Percentiles rank a stretch among this genome's conserved stretches.
These are phyloP conservation scores for Bursaphelenchus okinawaensis DNA, from an alignment of 2,888 invertebrate species.

Conservation along the genomic window DNA sequence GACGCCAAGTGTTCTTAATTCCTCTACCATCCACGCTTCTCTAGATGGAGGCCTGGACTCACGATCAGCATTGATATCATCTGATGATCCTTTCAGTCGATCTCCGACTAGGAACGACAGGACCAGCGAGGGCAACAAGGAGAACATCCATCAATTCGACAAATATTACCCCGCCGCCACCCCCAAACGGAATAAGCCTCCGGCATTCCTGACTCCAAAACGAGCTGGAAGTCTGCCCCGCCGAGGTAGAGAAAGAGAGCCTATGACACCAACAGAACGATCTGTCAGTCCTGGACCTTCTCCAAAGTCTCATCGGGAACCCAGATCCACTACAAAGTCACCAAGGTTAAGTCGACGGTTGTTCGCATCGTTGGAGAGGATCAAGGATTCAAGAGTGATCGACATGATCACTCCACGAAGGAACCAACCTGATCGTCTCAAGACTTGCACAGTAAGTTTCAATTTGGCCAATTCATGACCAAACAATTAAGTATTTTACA, in stretches of 20 bases:
- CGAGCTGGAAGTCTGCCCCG: not conserved
- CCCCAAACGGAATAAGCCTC: not conserved
- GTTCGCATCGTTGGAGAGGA: slow-evolving; percentile 69
- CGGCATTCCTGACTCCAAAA: not conserved
- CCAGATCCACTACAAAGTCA: slow-evolving; percentile 29
- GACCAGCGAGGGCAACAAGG: not conserved
- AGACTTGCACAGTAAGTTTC: slow-evolving; percentile 22
- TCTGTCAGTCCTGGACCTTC: not conserved
- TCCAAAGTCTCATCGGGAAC: slow-evolving; percentile 12
- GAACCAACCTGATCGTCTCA: slow-evolving; percentile 33
- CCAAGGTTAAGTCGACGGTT: slow-evolving; percentile 59
- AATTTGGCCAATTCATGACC: not conserved
- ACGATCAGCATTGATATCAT: not conserved
- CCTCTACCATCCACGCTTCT: slow-evolving; percentile 59
- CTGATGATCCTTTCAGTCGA: not conserved
- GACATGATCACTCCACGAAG: slow-evolving; percentile 68
- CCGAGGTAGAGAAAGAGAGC: not conserved
- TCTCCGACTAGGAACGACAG: not conserved
- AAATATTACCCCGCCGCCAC: not conserved
- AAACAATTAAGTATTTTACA: not conserved
- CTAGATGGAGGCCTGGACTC: slow-evolving; percentile 57
- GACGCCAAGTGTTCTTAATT: slow-evolving; percentile 28
- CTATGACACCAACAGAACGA: not conserved
- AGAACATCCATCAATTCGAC: not conserved
- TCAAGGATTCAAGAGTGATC: slow-evolving; percentile 67